Conservation (phyloP, 2,888 invertebrate genomes). For the Formica aserva region DNA sequence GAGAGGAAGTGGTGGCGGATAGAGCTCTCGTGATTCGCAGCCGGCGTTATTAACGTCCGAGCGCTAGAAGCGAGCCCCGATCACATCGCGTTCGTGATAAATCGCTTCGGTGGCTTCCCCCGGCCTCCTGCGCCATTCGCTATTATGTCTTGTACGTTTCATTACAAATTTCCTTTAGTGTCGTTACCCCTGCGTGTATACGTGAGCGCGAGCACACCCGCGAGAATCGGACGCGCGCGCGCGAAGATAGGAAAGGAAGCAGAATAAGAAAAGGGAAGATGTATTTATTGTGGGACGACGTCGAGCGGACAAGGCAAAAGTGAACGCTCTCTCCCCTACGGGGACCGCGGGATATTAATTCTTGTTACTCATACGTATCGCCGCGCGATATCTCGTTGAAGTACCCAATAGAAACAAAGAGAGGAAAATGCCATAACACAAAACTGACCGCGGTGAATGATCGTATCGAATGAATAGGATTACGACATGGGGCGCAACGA, state of each 20-base stretch:
- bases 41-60: slow-evolving; percentile 84
- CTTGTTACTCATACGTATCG: slow-evolving; percentile 66
- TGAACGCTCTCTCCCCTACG: slow-evolving; percentile 61
- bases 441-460: slow-evolving; percentile 27
- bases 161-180: slow-evolving; percentile 82
- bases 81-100: slow-evolving; percentile 84
- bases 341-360: slow-evolving; percentile 71
- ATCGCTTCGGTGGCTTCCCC: slow-evolving; percentile 82
- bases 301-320: slow-evolving; percentile 70
- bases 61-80: slow-evolving; percentile 82
- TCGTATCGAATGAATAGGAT: slow-evolving; percentile 45
- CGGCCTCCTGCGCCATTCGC: slow-evolving; percentile 73
- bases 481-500: neutral
- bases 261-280: slow-evolving; percentile 62
- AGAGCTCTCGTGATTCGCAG: slow-evolving; percentile 81
- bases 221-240: slow-evolving; percentile 41
- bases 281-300: slow-evolving; percentile 76
- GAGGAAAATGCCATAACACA: slow-evolving; percentile 17
- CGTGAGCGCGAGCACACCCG: slow-evolving; percentile 51
- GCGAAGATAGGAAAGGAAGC: slow-evolving; percentile 52
- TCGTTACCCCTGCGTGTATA: slow-evolving; percentile 70
- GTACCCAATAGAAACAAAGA: slow-evolving; percentile 44
- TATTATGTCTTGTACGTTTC: slow-evolving; percentile 82
- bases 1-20: slow-evolving; percentile 70
- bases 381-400: slow-evolving; percentile 30